Evolutionary conservation across 2,888 invertebrate genomes (phyloP).

Genomic region (Papilio demoleus): DNA sequence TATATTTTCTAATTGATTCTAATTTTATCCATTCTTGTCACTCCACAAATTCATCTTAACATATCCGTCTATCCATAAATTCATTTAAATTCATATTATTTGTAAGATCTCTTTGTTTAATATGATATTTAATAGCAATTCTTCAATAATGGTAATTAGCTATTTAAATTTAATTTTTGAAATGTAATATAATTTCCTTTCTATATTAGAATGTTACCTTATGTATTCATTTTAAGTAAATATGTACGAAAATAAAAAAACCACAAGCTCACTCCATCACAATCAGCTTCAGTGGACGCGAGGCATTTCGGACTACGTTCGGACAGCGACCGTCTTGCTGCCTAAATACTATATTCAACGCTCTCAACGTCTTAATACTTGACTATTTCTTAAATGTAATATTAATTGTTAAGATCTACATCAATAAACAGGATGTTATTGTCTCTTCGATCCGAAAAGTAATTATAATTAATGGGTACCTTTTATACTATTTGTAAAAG

Average conservation of each 20-base stretch:
- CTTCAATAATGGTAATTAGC: no score
- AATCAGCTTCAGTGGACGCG: conserved; percentile 32
- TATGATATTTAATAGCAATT: no score
- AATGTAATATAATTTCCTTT: no score
- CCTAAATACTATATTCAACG: conserved; percentile 56
- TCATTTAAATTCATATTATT: no score
- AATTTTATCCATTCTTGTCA: no score
- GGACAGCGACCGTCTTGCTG: conserved; percentile 50
- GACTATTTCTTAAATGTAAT: background rate
- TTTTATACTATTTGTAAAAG: background rate
- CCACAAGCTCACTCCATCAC: conserved; percentile 29
- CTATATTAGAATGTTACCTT: background rate
- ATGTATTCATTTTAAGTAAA: background rate
- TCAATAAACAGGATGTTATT: no score
- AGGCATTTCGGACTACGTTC: conserved; percentile 47
- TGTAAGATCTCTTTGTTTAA: no score
- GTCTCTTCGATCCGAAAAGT: no score
- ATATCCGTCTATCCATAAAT: no score
- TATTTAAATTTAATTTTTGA: no score
- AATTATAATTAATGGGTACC: background rate
- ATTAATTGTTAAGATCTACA: background rate
- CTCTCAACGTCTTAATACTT: conserved; percentile 53
- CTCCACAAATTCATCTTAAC: no score
- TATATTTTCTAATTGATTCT: no score
- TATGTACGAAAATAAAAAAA: conserved; percentile 16